Percentiles rank a stretch among this genome's conserved stretches.
Evolutionary conservation across 2,888 invertebrate species (phyloP).

Genomic region (Anthophora plumipes): DNA sequence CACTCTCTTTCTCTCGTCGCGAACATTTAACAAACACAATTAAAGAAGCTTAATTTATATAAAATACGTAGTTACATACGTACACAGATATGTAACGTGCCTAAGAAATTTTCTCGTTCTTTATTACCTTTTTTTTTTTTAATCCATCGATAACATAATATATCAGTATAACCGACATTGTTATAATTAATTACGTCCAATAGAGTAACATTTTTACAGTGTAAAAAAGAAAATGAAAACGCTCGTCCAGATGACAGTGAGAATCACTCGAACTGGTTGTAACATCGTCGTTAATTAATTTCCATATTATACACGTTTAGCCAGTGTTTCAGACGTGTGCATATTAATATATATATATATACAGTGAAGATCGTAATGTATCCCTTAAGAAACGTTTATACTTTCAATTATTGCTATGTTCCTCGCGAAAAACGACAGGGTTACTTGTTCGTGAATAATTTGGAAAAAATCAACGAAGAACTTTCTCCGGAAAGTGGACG

Average conservation of each 20-base stretch:
- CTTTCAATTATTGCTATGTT: slow-evolving; percentile 42
- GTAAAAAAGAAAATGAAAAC: slow-evolving; percentile 12
- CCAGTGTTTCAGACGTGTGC: slow-evolving; percentile 44
- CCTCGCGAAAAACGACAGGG: slow-evolving; percentile 9
- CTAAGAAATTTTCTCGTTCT: slow-evolving; percentile 36
- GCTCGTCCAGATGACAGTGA: slow-evolving; percentile 29
- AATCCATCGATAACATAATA: slow-evolving; percentile 16
- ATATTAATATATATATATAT: slow-evolving; percentile 27
- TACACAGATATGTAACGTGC: slow-evolving; percentile 42
- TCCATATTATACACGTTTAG: slow-evolving; percentile 33
- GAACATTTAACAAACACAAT: slow-evolving; percentile 50
- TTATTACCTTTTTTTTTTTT: slow-evolving; percentile 16
- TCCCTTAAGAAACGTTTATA: slow-evolving; percentile 34
- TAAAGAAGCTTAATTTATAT: slow-evolving; percentile 55
- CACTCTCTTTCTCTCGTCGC: slow-evolving; percentile 3
- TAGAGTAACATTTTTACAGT: slow-evolving; percentile 57
- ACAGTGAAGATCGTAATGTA: slow-evolving; percentile 46
- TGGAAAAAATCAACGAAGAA: slow-evolving; percentile 9
- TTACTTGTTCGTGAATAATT: slow-evolving; percentile 13
- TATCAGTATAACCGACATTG: slow-evolving; percentile 47
- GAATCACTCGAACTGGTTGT: slow-evolving; percentile 36
- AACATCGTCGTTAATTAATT: slow-evolving; percentile 37
- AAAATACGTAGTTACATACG: slow-evolving; percentile 55
- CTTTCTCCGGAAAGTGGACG: slow-evolving; percentile 21
- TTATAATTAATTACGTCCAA: slow-evolving; percentile 49